Conservation (phyloP, 2,888 invertebrate genomes). For the Exocentrus adspersus region DNA sequence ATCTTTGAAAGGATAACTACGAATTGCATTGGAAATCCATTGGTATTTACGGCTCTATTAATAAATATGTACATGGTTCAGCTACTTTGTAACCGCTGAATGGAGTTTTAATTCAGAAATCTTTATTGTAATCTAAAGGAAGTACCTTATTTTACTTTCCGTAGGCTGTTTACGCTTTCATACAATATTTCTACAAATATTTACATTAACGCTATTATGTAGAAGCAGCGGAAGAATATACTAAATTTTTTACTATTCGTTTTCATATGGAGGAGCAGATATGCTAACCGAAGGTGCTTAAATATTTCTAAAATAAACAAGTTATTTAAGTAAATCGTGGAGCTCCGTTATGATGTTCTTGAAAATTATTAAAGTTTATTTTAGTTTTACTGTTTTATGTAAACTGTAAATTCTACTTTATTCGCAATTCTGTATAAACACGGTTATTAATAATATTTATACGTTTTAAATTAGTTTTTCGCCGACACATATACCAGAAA, state of each 20-base stretch:
- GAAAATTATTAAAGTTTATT: conserved; percentile 51
- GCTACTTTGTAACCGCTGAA: not conserved
- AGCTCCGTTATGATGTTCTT: conserved; percentile 39
- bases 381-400: conserved; percentile 49
- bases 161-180: conserved; percentile 27
- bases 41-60: not conserved
- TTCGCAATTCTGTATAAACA: conserved; percentile 39
- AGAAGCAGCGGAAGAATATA: conserved; percentile 48
- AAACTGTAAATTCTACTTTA: conserved; percentile 45
- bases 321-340: conserved; percentile 25
- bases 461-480: conserved; percentile 17
- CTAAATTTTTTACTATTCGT: conserved; percentile 40
- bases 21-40: too few relatives aligned
- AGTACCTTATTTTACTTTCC: conserved; percentile 15
- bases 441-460: conserved; percentile 39
- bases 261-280: conserved; percentile 25
- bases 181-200: conserved; percentile 50
- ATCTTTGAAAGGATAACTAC: too few relatives aligned
- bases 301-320: conserved; percentile 38
- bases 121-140: not conserved
- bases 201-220: conserved; percentile 47
- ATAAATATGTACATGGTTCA: not conserved
- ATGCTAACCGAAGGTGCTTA: conserved; percentile 37
- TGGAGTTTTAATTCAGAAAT: not conserved
- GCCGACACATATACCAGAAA: conserved; percentile 19